These are phyloP conservation scores for Danio albolineatus DNA, from an alignment of 2,797 vertebrate genomes.

Conservation along the genomic window DNA sequence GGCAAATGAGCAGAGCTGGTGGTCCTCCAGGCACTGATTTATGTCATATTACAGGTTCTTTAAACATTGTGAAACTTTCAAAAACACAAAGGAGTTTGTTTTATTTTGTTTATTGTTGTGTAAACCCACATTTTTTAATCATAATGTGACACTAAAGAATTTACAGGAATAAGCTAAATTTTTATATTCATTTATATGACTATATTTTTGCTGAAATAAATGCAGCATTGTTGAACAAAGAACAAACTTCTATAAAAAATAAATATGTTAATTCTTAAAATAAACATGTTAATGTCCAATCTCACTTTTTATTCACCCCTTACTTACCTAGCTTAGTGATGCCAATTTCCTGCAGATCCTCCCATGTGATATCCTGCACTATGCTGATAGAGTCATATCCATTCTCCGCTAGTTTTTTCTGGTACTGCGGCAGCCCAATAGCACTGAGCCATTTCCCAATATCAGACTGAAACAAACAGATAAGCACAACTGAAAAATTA, in stretches of 20 bases:
- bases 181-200: neutral
- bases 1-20: too few species aligned
- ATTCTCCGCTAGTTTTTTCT: conserved; percentile 89
- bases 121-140: too few species aligned
- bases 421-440: conserved; percentile 92
- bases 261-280: neutral
- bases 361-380: conserved; percentile 94
- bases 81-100: too few species aligned
- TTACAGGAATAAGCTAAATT: neutral
- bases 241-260: neutral
- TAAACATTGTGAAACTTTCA: too few species aligned
- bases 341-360: conserved; percentile 96
- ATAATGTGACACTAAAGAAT: too few species aligned
- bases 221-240: neutral
- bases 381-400: conserved; percentile 95
- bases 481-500: neutral
- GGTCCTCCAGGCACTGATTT: too few species aligned
- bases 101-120: too few species aligned
- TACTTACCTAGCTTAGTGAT: conserved; percentile 93
- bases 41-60: too few species aligned
- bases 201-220: neutral
- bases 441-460: conserved; percentile 91
- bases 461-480: conserved; percentile 76
- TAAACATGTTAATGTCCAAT: neutral
- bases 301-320: conserved; percentile 51